Evolutionary conservation across 2,888 invertebrate genomes (phyloP).

Genomic region (Shargacucullia verbasci): DNA sequence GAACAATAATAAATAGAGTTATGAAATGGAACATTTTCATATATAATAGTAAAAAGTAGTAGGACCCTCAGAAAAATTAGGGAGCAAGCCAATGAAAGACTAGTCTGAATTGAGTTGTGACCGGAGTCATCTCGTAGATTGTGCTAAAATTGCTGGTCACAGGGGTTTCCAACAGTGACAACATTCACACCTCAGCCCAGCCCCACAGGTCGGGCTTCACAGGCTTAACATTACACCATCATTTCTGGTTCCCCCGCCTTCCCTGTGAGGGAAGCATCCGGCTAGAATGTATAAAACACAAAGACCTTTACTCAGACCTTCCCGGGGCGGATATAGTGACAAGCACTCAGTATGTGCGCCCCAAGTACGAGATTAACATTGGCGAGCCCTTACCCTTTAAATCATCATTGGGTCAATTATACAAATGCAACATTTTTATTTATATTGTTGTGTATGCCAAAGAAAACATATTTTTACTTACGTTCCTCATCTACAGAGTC

Average conservation of each 20-base stretch:
- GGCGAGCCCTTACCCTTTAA: conserved; percentile 87
- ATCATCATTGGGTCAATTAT: conserved; percentile 81
- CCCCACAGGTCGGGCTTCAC: conserved; percentile 85
- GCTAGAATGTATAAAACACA: conserved; percentile 90
- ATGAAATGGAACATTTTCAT: no score
- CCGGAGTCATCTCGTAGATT: conserved; percentile 91
- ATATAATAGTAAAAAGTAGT: not conserved
- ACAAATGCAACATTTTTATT: not conserved
- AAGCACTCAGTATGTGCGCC: conserved; percentile 91
- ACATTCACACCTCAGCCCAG: conserved; percentile 82
- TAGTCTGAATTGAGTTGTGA: conserved; percentile 96
- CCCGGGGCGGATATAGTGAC: conserved; percentile 91
- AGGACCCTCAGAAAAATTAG: conserved; percentile 81
- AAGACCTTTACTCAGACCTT: conserved; percentile 94
- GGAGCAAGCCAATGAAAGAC: conserved; percentile 91
- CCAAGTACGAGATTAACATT: conserved; percentile 94
- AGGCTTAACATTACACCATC: conserved; percentile 82
- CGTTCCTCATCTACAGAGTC: conserved; percentile 95
- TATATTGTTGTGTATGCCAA: not conserved
- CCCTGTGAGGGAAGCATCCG: conserved; percentile 91
- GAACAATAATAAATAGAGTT: no score
- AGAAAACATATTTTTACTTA: conserved; percentile 73
- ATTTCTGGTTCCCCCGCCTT: conserved; percentile 93
- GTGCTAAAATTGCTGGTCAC: conserved; percentile 92
- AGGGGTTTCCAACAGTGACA: conserved; percentile 91